Evolutionary conservation across 2,888 invertebrate species (phyloP).

Genomic region (Nymphalis c-album): DNA sequence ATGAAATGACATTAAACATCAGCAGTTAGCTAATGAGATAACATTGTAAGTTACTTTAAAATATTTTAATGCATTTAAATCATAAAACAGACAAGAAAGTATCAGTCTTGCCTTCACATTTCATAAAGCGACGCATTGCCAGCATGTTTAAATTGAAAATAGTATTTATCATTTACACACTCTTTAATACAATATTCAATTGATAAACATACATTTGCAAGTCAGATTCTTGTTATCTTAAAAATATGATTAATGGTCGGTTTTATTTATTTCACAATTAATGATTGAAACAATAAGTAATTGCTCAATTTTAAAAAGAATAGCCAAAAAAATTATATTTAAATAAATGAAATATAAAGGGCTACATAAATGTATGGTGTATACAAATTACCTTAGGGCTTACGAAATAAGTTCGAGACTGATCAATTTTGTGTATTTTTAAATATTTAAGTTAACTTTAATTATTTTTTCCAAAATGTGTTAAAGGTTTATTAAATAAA

Average conservation of each 20-base stretch:
- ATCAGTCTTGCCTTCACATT: slow-evolving; percentile 12
- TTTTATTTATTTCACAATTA: neutral
- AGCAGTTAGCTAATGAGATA: slow-evolving; percentile 7
- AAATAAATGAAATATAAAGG: too few relatives aligned
- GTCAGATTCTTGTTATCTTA: neutral
- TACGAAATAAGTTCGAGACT: too few relatives aligned
- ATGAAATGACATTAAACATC: slow-evolving; percentile 6
- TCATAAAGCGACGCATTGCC: slow-evolving; percentile 7
- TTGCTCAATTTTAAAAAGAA: too few relatives aligned
- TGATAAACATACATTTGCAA: neutral
- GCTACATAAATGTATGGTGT: too few relatives aligned
- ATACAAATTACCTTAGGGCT: too few relatives aligned
- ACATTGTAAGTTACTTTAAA: slow-evolving; percentile 14
- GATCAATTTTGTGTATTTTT: too few relatives aligned
- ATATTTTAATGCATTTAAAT: slow-evolving; percentile 17
- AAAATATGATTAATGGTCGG: neutral
- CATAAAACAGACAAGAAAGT: slow-evolving; percentile 12
- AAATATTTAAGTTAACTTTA: too few relatives aligned
- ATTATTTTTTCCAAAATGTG: too few relatives aligned
- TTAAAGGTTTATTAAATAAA: too few relatives aligned
- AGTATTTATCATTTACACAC: neutral
- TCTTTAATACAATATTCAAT: slow-evolving; percentile 1
- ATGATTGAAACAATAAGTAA: neutral
- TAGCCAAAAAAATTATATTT: too few relatives aligned
- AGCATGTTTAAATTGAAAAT: neutral